phyloP scores from a whole-genome alignment of 2,797 vertebrate species.

The Steatocranus sp. region DNA sequence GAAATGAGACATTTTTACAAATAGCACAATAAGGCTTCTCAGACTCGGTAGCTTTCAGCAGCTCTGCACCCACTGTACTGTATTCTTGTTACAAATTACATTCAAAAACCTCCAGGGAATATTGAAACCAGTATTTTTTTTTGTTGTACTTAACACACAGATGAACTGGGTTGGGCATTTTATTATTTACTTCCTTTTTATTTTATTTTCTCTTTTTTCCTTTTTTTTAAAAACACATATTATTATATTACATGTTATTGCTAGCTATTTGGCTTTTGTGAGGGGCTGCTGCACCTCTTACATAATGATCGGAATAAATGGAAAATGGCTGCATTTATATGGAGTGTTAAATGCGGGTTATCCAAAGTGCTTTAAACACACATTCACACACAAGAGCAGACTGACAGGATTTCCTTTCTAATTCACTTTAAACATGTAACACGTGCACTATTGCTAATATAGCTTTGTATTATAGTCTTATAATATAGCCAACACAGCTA shows the following conservation, averaged over 20 bases:
- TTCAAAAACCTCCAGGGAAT: neutral
- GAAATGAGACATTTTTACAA: neutral
- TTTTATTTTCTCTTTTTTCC: neutral
- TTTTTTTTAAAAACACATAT: accelerated
- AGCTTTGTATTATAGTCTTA: neutral
- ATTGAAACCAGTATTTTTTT: neutral
- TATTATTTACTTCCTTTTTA: neutral
- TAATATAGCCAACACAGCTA: neutral
- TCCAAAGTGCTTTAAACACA: neutral
- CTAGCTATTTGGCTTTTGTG: neutral
- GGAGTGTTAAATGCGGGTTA: no score
- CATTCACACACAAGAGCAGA: neutral
- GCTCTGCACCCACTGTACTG: neutral
- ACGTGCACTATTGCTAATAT: neutral
- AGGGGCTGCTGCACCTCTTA: neutral
- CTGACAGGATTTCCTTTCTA: neutral
- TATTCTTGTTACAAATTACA: neutral
- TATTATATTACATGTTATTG: neutral
- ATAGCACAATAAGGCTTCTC: neutral
- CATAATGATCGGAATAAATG: neutral
- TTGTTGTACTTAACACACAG: neutral
- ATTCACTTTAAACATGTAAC: neutral
- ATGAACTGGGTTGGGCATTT: neutral
- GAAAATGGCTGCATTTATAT: neutral
- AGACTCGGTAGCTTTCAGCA: neutral